Evolutionary conservation across 2,888 invertebrate genomes (phyloP).

Genomic region (Latrodectus hesperus): DNA sequence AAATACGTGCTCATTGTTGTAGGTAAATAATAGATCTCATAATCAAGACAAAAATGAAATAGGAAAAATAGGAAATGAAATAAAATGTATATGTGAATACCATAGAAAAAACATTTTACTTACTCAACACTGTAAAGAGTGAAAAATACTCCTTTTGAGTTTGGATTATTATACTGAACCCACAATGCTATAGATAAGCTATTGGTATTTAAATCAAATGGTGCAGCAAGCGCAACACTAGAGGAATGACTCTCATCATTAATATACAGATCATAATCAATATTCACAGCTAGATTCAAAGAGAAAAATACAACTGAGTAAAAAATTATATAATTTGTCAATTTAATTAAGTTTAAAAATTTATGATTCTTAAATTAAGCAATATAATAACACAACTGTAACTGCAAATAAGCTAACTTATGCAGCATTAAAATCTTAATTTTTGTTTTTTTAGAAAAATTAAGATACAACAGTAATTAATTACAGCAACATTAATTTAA

Average conservation of each 20-base stretch:
- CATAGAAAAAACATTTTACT: conserved; percentile 71
- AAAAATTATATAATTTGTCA: not conserved
- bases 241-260: conserved; percentile 90
- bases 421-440: no score
- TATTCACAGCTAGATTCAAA: conserved; percentile 84
- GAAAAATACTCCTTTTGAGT: conserved; percentile 92
- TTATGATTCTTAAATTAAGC: no score
- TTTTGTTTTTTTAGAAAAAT: no score
- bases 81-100: not conserved
- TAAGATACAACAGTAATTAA: no score
- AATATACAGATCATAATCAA: conserved; percentile 98
- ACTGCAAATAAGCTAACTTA: no score
- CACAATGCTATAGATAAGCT: conserved; percentile 94
- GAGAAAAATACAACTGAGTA: conserved; percentile 74
- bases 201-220: conserved; percentile 84
- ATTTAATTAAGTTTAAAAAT: no score
- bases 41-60: not conserved
- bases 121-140: conserved; percentile 92
- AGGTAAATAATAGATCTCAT: no score
- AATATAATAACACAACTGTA: no score
- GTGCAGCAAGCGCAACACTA: conserved; percentile 93
- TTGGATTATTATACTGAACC: conserved; percentile 94
- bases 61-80: not conserved
- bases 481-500: no score
- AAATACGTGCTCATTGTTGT: no score